Base-by-base conservation (phyloP, 2,888 invertebrate species). In the Labia minor region DNA sequence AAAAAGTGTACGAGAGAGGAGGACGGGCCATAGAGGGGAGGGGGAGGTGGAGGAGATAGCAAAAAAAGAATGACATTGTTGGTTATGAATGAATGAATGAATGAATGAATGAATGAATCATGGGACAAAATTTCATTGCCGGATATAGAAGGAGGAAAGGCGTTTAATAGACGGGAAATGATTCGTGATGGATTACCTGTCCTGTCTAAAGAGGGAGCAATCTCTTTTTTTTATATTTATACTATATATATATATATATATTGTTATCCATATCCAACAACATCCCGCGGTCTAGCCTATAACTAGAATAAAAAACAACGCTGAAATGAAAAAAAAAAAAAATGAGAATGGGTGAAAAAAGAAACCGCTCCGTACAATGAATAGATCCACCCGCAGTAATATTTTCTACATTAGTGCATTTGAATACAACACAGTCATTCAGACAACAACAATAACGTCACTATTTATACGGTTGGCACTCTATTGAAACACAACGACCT, bases 401-500 rank as follows among this genome's bases (percentile, higher is more conserved):
- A 49, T 49, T 49, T 49, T 49, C 49, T 49, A 49, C 49, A 49
- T 49, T n/a, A 49, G 49, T 49, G 49, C 49, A 49, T 49, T 49
- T 49, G 49, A 49, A 49, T 49, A 49, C 49, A 26, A 26, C 26
- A 26, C 26, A 26, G 26, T 26, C 26, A 26, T 3, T 26, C 8
- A 6, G 26, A 26, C 3, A 26, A 26, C 26, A 26, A 26, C 26
- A 26, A 26, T 8, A 26, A 26, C 26, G 8, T 6, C 26, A 26
- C 26, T 26, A 26, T 26, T 26, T 26, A 26, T 26, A 26, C 26
- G 26, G 26, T 26, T 26, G 26, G 26, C 26, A 26, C 26, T 26
- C 26, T 26, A 26, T 26, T 26, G 26, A 26, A 26, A 26, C 3
- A 26, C 26, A 26, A 26, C 26, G 26, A 26, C 8, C 4, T 26